phyloP scores from a whole-genome alignment of 1,140 invertebrate genomes.

The Cataglyphis hispanica region DNA sequence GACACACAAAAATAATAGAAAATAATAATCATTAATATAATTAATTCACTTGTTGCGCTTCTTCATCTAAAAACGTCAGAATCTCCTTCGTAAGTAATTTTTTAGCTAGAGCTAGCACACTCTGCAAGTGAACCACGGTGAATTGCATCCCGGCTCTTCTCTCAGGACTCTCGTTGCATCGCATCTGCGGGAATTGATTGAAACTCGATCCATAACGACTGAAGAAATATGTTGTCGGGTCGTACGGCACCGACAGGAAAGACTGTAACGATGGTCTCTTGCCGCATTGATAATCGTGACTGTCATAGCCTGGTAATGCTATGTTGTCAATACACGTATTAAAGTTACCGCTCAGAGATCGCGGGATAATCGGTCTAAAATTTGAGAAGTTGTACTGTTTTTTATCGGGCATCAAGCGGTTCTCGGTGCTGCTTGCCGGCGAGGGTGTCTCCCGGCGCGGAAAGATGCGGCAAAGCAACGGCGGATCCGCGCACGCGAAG shows the following conservation, averaged over 20 bases:
- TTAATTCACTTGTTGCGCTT: conserved; percentile 90
- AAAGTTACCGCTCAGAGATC: conserved; percentile 95
- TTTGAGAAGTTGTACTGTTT: conserved; percentile 89
- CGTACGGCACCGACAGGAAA: conserved; percentile 90
- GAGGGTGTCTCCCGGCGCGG: conserved; percentile 90
- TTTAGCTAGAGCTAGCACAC: conserved; percentile 93
- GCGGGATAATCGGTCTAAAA: conserved; percentile 95
- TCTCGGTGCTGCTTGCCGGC: conserved; percentile 83
- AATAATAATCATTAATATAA: conserved; percentile 4
- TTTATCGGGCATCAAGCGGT: conserved; percentile 83
- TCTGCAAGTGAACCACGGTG: conserved; percentile 92
- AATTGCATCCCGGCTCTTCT: conserved; percentile 89
- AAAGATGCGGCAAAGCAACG: conserved; percentile 94
- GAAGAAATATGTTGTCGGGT: conserved; percentile 95
- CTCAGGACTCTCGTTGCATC: conserved; percentile 90
- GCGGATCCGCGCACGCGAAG: conserved; percentile 91
- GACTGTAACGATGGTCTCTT: conserved; percentile 88
- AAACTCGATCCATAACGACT: conserved; percentile 97
- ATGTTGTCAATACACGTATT: conserved; percentile 85
- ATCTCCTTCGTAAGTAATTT: conserved; percentile 95
- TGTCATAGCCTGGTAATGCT: conserved; percentile 76
- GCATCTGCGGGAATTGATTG: conserved; percentile 94
- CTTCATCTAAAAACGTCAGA: conserved; percentile 93
- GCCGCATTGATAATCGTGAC: conserved; percentile 80
- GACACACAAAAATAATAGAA: not conserved